Evolutionary conservation across 2,888 invertebrate genomes (phyloP), one percentile per base, ranked within the genome.

Genomic region (Notocelia uddmanniana): DNA sequence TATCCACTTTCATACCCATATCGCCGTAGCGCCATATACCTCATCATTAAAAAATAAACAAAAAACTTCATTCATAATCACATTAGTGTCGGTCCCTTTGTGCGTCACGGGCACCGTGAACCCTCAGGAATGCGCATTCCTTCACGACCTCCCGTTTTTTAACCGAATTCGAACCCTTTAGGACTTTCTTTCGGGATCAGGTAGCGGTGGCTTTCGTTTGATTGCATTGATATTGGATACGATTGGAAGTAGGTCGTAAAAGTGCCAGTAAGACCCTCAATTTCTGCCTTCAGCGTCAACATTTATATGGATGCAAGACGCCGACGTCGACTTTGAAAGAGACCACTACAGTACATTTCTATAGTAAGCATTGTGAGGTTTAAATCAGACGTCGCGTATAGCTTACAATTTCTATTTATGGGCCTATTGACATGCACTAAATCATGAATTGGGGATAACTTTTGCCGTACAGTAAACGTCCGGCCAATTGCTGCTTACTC

Each of bases 121-220:
- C 77, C 79, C 76, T 73, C 60, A 59, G 84, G 89, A 89, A 90
- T 89, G 89, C 79, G 86, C 89, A 84, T 89, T 85, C 89, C 84
- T 75, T 89, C 92, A 92, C 91, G 90, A 88, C 82, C 75, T 69
- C 57, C 68, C 52, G 64, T 69, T 71, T 75, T 70, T 75, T 64
- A 45, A 55, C 13, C 34, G 66, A 60, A 68, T 72, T 23, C 55
- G 67, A 64, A 66, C 64, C 73, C 73, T 64, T 59, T 55, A 21
- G 26, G 19, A 50, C 60, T 72, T 62, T 62, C 57, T 21, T 31
- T 72, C 34, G 52, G 50, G 60, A 31, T 41, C 58, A 66, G 71
- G 72, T 72, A 60, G 45, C 45, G 34, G 52, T n/a, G 57, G 6
- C 37, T 69, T 63, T 69, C 57, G 57, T 26, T 62, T 31, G 26